A percentile compares a stretch with the other conserved stretches of the same genome.
Evolutionary conservation across 2,797 vertebrate species (phyloP).

Genomic region (Spondyliosoma cantharus): DNA sequence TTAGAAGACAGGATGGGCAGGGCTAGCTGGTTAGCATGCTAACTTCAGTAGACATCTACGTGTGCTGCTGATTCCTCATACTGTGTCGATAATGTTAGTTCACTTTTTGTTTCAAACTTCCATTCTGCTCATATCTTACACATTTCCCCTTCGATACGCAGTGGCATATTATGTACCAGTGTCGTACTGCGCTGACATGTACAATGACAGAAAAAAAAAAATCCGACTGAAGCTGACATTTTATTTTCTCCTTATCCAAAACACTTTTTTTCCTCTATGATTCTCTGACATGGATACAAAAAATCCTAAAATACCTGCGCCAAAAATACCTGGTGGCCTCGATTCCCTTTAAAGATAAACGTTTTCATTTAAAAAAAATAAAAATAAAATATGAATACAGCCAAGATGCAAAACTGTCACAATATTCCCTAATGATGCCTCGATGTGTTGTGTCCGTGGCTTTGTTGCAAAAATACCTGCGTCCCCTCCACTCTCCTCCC

Average conservation of each 20-base stretch:
- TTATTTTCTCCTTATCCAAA: constrained; percentile 28
- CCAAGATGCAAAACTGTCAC: constrained; percentile 32
- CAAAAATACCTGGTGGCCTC: constrained; percentile 59
- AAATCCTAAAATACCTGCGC: constrained; percentile 52
- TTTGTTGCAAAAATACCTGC: constrained; percentile 38
- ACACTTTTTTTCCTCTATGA: constrained; percentile 6
- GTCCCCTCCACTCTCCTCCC: not conserved
- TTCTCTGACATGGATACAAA: constrained; percentile 17
- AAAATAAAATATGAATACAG: constrained; percentile 22
- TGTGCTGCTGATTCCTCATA: no score
- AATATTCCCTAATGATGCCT: constrained; percentile 40
- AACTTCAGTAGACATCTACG: no score
- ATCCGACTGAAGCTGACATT: constrained; percentile 26
- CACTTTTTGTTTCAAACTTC: no score
- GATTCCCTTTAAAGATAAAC: constrained; percentile 38
- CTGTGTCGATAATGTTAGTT: no score
- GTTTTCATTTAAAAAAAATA: constrained; percentile 25
- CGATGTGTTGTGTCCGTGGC: constrained; percentile 12
- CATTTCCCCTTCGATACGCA: no score
- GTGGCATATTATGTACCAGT: not conserved
- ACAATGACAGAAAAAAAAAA: not conserved
- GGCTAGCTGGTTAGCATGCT: no score
- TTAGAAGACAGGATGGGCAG: no score
- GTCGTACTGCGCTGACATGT: not conserved
- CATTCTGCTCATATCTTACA: not conserved